Percentiles rank a stretch among this genome's conserved stretches.
Evolutionary conservation across 2,797 vertebrate species (phyloP).

Genomic region (Catamblyrhynchus diadema): DNA sequence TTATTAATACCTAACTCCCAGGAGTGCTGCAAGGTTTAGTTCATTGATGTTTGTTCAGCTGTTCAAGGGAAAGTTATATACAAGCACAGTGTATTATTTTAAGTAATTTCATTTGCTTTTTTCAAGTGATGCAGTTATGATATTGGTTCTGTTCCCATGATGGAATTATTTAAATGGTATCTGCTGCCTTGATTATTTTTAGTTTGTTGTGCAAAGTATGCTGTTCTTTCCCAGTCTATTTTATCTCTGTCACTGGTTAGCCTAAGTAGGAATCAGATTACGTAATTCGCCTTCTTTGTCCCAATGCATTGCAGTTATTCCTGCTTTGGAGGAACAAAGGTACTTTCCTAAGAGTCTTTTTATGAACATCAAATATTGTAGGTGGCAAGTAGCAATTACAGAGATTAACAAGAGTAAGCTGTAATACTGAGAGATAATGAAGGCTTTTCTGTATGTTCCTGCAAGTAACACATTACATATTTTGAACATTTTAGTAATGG

Average conservation of each 20-base stretch:
- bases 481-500: neutral
- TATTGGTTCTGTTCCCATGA: slow-evolving; percentile 51
- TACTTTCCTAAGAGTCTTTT: neutral
- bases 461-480: neutral
- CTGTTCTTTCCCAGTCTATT: slow-evolving; percentile 13
- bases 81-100: slow-evolving; percentile 36
- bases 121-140: slow-evolving; percentile 21
- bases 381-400: neutral
- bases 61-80: neutral
- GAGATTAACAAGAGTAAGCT: neutral
- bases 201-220: slow-evolving; percentile 32
- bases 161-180: slow-evolving; percentile 8
- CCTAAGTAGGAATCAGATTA: neutral
- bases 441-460: neutral
- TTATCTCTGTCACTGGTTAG: neutral
- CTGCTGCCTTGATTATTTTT: slow-evolving; percentile 41
- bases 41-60: slow-evolving; percentile 61
- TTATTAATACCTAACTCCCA: slow-evolving; percentile 58
- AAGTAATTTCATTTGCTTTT: slow-evolving; percentile 45
- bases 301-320: neutral
- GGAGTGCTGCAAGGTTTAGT: slow-evolving; percentile 10
- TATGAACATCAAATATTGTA: neutral
- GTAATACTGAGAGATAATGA: neutral
- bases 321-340: neutral
- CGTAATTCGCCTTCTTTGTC: slow-evolving; percentile 11